phyloP scores from a whole-genome alignment of 2,888 invertebrate species.

The Elegia similella region DNA sequence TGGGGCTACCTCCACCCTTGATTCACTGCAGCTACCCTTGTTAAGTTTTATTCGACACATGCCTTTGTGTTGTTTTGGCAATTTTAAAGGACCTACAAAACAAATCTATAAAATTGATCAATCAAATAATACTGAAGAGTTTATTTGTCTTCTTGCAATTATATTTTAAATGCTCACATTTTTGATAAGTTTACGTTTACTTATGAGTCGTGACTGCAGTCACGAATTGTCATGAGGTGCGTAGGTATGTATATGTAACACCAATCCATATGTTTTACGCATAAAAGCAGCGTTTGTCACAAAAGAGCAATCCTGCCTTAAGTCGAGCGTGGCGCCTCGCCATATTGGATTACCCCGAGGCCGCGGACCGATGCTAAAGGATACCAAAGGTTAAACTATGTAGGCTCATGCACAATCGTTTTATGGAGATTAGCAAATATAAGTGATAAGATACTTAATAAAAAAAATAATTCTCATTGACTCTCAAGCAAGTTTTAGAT shows the following conservation, averaged over 20 bases:
- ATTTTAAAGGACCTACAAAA: too few species aligned
- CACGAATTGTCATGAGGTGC: conserved; percentile 5
- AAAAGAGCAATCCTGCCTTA: conserved; percentile 55
- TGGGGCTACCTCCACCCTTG: neutral
- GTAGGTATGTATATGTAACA: neutral
- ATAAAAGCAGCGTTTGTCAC: conserved; percentile 32
- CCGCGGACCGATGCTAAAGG: conserved; percentile 64
- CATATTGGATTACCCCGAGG: conserved; percentile 75
- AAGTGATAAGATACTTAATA: neutral
- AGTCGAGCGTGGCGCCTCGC: conserved; percentile 64
- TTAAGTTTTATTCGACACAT: too few species aligned
- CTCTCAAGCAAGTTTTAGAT: too few species aligned
- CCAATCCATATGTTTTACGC: conserved; percentile 3
- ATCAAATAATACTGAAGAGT: too few species aligned
- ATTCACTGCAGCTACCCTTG: too few species aligned
- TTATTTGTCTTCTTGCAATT: too few species aligned
- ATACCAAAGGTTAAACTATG: conserved; percentile 66
- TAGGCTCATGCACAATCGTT: conserved; percentile 54
- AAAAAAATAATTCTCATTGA: too few species aligned
- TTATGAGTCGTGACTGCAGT: neutral
- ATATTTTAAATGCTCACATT: too few species aligned
- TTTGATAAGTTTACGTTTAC: neutral
- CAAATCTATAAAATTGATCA: too few species aligned
- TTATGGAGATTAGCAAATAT: conserved; percentile 27
- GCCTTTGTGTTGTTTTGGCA: too few species aligned